phyloP scores from a whole-genome alignment of 1,140 invertebrate species.

The Drosophila paulistorum region DNA sequence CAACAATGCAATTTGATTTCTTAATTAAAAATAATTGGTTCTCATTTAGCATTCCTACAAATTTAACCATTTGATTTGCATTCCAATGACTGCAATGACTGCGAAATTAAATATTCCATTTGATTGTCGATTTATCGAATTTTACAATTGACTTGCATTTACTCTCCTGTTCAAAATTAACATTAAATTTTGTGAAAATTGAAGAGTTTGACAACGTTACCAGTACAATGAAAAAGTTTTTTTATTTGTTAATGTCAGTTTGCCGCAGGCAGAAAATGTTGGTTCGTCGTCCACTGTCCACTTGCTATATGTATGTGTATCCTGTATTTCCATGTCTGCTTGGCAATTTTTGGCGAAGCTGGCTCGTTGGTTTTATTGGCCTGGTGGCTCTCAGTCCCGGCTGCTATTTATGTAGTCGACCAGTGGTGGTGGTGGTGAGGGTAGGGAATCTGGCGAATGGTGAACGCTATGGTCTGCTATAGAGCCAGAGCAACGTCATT shows the following conservation, averaged over 20 bases:
- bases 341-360: slow-evolving; percentile 56
- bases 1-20: not conserved
- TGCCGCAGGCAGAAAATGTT: not conserved
- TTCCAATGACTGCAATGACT: too few relatives aligned
- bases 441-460: not conserved
- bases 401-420: slow-evolving; percentile 70
- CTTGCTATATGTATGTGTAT: slow-evolving; percentile 55
- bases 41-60: not conserved
- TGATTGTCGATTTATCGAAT: slow-evolving; percentile 15
- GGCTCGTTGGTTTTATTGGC: slow-evolving; percentile 75
- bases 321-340: slow-evolving; percentile 46
- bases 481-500: slow-evolving; percentile 53
- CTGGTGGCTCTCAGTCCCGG: slow-evolving; percentile 28
- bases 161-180: not conserved
- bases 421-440: not conserved
- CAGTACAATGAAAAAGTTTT: not conserved
- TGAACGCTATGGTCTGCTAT: not conserved
- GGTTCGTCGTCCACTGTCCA: not conserved
- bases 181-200: slow-evolving; percentile 1
- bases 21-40: not conserved
- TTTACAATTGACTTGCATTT: slow-evolving; percentile 15
- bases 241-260: not conserved
- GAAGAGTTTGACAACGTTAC: slow-evolving; percentile 2
- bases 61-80: not conserved
- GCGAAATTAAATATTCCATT: slow-evolving; percentile 17